Percentiles rank a stretch among this genome's conserved stretches.
These are phyloP conservation scores for Isichthys henryi DNA, from an alignment of 2,113 vertebrate species.

Conservation along the genomic window DNA sequence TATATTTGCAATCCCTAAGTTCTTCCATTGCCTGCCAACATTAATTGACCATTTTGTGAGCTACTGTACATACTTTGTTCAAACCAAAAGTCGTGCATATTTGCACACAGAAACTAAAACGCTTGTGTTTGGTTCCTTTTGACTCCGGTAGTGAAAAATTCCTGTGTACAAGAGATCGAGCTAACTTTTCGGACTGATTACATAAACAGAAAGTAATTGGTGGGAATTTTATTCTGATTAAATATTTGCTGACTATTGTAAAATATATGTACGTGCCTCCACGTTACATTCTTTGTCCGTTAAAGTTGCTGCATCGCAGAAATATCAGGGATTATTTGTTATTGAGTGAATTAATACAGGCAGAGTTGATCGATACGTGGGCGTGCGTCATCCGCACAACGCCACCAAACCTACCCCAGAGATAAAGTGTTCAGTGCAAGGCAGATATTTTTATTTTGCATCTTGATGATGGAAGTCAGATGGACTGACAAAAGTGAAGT, in stretches of 20 bases:
- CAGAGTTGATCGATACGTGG: background rate
- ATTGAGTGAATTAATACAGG: background rate
- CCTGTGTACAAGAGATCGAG: background rate
- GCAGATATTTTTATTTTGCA: background rate
- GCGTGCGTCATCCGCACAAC: background rate
- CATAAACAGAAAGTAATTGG: background rate
- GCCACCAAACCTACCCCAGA: background rate
- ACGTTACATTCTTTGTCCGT: background rate
- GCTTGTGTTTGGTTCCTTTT: background rate
- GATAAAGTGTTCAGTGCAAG: background rate
- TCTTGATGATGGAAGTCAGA: background rate
- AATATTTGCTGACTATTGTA: background rate
- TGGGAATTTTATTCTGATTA: background rate
- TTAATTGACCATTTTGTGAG: background rate
- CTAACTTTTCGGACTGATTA: background rate
- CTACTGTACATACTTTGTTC: background rate
- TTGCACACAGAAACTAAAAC: background rate
- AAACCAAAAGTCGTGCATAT: background rate
- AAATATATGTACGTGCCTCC: background rate
- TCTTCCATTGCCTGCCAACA: background rate
- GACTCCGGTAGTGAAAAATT: background rate
- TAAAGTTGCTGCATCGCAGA: background rate
- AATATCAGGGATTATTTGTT: background rate
- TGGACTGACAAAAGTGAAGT: conserved; percentile 9
- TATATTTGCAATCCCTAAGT: background rate